These are phyloP conservation scores for Tarsius wallacei DNA, from an alignment of 2,797 vertebrate genomes.

Conservation along the genomic window DNA sequence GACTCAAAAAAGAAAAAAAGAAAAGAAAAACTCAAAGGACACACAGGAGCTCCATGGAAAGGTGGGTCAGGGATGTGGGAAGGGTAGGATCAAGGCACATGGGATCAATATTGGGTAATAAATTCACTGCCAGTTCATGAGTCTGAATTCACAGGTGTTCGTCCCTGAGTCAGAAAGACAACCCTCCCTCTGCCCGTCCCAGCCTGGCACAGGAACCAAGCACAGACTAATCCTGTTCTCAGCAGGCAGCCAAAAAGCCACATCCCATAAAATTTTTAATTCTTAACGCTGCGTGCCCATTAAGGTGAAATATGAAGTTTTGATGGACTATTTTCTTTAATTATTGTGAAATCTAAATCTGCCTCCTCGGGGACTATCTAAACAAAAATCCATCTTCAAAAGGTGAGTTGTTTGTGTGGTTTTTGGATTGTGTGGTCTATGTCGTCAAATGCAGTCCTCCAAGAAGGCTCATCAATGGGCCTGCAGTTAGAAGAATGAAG, in stretches of 20 bases:
- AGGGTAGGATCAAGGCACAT: background rate
- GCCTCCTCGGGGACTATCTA: background rate
- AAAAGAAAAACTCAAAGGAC: background rate
- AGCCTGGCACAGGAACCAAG: background rate
- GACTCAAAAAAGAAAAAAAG: background rate
- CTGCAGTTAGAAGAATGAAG: background rate
- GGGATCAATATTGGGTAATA: background rate
- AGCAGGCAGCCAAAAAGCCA: slow-evolving; percentile 43
- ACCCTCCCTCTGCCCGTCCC: background rate
- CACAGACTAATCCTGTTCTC: background rate
- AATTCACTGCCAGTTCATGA: background rate
- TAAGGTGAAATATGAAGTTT: background rate
- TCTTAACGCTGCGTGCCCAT: background rate
- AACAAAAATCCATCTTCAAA: slow-evolving; percentile 54
- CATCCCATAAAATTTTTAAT: background rate
- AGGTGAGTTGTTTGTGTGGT: background rate
- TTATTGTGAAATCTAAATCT: slow-evolving; percentile 44
- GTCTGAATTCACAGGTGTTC: background rate
- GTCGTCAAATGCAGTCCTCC: background rate
- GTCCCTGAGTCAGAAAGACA: background rate
- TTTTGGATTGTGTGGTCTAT: background rate
- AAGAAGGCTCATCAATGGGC: background rate
- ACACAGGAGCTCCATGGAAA: background rate
- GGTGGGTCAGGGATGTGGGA: no score
- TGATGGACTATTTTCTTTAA: slow-evolving; percentile 13